phyloP scores from a whole-genome alignment of 1,140 invertebrate genomes.

The Physella acuta region DNA sequence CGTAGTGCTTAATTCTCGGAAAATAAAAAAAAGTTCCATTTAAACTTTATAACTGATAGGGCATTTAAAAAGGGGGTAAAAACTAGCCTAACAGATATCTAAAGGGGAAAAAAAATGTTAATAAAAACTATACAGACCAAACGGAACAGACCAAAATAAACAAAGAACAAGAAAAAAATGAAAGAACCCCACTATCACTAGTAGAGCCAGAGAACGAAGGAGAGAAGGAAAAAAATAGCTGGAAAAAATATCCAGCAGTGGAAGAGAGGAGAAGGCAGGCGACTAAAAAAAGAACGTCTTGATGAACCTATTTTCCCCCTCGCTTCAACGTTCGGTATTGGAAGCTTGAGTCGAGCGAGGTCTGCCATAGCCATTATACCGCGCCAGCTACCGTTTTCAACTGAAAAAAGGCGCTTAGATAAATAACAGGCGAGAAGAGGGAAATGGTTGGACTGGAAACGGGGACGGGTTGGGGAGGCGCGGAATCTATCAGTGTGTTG shows the following conservation, averaged over 20 bases:
- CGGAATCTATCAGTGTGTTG: too few species aligned
- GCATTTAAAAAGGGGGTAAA: too few species aligned
- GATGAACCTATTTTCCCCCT: not conserved
- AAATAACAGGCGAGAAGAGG: not conserved
- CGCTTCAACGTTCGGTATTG: not conserved
- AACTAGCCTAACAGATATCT: too few species aligned
- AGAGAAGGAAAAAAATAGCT: conserved; percentile 2
- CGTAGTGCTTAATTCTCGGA: too few species aligned
- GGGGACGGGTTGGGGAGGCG: not conserved
- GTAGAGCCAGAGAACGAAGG: not conserved
- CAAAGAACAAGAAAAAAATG: not conserved
- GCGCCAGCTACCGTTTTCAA: conserved; percentile 2
- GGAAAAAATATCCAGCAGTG: not conserved
- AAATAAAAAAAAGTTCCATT: too few species aligned
- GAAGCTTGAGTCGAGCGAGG: conserved; percentile 7
- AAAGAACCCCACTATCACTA: not conserved
- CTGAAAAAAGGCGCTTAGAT: not conserved
- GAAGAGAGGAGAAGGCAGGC: not conserved
- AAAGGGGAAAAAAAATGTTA: conserved; percentile 10
- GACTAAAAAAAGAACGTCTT: conserved; percentile 8
- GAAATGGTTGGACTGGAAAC: not conserved
- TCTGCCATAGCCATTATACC: conserved; percentile 1
- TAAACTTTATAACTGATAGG: too few species aligned
- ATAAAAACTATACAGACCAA: not conserved
- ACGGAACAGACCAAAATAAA: conserved; percentile 2